Evolutionary conservation across 2,113 vertebrate genomes (phyloP).

Genomic region (Hippocampus barbouri): DNA sequence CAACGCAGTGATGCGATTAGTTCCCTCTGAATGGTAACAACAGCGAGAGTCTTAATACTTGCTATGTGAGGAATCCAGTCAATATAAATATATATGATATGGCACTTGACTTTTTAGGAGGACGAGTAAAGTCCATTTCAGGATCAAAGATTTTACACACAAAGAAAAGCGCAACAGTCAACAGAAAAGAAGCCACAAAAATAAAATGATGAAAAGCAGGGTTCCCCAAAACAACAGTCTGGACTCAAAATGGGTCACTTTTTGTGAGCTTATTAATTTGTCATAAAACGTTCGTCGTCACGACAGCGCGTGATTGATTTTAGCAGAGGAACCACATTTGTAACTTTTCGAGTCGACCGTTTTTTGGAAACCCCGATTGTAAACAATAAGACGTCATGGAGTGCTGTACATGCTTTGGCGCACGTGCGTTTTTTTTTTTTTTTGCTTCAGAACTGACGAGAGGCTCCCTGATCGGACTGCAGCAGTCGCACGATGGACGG

Average conservation of each 20-base stretch:
- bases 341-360: not conserved
- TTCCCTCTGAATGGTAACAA: slow-evolving; percentile 37
- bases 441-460: slow-evolving; percentile 80
- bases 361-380: slow-evolving; percentile 31
- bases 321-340: not conserved
- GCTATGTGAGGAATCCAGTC: slow-evolving; percentile 43
- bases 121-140: not conserved
- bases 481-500: slow-evolving; percentile 94
- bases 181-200: slow-evolving; percentile 30
- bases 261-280: not conserved
- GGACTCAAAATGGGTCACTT: not conserved
- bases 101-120: slow-evolving; percentile 57
- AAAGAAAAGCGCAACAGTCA: slow-evolving; percentile 29
- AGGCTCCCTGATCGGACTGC: slow-evolving; percentile 89
- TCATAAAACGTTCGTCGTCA: not conserved
- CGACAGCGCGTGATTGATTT: not conserved
- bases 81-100: slow-evolving; percentile 62
- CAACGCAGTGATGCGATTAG: slow-evolving; percentile 34
- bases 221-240: not conserved
- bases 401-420: slow-evolving; percentile 9
- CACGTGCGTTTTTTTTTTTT: not conserved
- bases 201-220: not conserved
- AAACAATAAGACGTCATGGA: slow-evolving; percentile 52
- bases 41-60: slow-evolving; percentile 50
- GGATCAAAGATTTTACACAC: slow-evolving; percentile 12